These are phyloP conservation scores for Schizaphis graminum DNA, from an alignment of 2,888 invertebrate species.

Conservation along the genomic window DNA sequence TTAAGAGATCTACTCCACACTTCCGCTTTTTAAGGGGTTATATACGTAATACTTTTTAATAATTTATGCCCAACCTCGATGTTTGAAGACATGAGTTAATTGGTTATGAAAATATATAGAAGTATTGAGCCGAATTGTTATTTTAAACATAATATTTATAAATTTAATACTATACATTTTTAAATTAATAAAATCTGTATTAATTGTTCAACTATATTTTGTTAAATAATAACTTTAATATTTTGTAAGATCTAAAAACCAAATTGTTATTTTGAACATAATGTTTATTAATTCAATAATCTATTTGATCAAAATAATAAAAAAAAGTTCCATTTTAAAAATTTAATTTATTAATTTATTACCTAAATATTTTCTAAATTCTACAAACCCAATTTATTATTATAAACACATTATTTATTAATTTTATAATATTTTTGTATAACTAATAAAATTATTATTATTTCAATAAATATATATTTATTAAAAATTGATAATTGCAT, in stretches of 20 bases:
- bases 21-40: too few species aligned
- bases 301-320: neutral
- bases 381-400: too few species aligned
- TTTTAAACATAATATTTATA: neutral
- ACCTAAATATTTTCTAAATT: too few species aligned
- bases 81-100: neutral
- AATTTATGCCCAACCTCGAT: too few species aligned
- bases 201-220: neutral
- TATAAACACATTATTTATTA: neutral
- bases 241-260: neutral
- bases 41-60: too few species aligned
- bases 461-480: too few species aligned
- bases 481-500: too few species aligned
- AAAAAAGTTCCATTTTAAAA: neutral
- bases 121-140: neutral
- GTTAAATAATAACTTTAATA: neutral
- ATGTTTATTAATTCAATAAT: neutral
- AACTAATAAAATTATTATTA: too few species aligned
- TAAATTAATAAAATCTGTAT: neutral
- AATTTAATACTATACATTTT: neutral
- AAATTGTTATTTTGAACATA: neutral
- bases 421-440: too few species aligned
- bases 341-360: neutral
- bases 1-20: too few species aligned
- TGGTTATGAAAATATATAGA: neutral